Base-by-base conservation (phyloP, 2,113 vertebrate species). In the Boulengeromyrus knoepffleri region DNA sequence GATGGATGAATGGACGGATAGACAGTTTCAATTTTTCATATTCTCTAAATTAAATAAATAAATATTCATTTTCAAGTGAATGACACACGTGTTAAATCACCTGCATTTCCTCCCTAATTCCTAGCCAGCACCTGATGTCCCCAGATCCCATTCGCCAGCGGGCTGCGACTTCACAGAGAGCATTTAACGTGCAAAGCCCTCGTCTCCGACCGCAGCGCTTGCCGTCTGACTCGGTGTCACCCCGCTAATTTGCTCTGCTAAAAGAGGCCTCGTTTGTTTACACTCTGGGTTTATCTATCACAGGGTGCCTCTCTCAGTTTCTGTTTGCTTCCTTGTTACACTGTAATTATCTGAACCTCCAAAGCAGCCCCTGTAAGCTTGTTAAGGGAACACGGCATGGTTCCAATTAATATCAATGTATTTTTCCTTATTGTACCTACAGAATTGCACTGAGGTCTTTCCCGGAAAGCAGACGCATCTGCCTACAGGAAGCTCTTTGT, bases 201-300 rank as follows among this genome's bases (percentile, higher is more conserved):
- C 3, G 10, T 56, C 17, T 58, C 36, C 56, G 4, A 88, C 56
- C 21, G 42, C 88, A 45, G 21, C 12, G 24, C 89, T 19, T 88
- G 91, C 86, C 87, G 80, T 90, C 58, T 87, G 89, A 92, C 90
- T 91, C 8, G 45, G 52, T 70, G 53, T 91, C 90, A 94, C 91
- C 89, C 62, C 90, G 92, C 89, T 91, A 93, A 92, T 95, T 94
- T 95, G 94, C 94, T 94, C 92, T 86, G 86, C 90, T 89, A 91
- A 89, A 80, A 85, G 90, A 92, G 91, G 90, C 77, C 92, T 62
- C 91, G 90, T 93, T 92, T 90, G 90, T 91, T 93, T 89, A 85
- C 90, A 94, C 94, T 93, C 94, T 92, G 90, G 93, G 89, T 93
- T 90, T 90, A 90, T 93, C 90, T 90, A 92, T 94, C 91, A 93